Percentiles rank a stretch among this genome's conserved stretches.
Conservation (phyloP, 2,113 vertebrate species). For the Gavia stellata region DNA sequence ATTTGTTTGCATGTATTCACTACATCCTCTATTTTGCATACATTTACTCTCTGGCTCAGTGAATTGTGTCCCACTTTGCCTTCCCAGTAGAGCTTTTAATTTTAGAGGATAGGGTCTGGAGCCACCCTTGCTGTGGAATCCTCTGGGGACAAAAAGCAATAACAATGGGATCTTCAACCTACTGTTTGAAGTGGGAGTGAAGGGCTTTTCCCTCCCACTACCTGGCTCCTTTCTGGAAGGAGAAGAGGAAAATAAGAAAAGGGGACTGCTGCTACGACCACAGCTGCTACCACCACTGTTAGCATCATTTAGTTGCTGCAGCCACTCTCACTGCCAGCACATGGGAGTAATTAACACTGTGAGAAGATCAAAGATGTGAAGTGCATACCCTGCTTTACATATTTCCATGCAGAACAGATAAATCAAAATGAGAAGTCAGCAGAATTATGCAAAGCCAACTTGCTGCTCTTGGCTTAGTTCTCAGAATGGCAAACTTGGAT, state of each 20-base stretch:
- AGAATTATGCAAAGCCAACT: not conserved
- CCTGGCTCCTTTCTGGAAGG: not conserved
- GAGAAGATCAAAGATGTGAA: not conserved
- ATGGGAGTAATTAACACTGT: slow-evolving; percentile 22
- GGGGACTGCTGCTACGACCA: not conserved
- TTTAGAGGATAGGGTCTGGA: not conserved
- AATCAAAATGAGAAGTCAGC: not conserved
- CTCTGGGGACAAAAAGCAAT: not conserved
- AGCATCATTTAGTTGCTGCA: not conserved
- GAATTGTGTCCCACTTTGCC: not conserved
- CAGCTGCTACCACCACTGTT: not conserved
- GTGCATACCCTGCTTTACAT: not conserved
- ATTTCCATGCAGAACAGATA: not conserved
- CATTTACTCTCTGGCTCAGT: not conserved
- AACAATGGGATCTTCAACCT: not conserved
- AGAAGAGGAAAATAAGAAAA: not conserved
- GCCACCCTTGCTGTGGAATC: accelerated
- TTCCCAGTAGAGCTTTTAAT: not conserved
- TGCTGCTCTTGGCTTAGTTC: not conserved
- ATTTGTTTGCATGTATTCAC: not conserved
- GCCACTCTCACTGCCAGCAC: not conserved
- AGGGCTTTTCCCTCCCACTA: not conserved
- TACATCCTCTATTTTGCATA: not conserved
- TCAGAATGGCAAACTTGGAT: not conserved
- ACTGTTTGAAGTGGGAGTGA: not conserved